Conservation (phyloP, 1,140 invertebrate species). For the Temnothorax longispinosus region DNA sequence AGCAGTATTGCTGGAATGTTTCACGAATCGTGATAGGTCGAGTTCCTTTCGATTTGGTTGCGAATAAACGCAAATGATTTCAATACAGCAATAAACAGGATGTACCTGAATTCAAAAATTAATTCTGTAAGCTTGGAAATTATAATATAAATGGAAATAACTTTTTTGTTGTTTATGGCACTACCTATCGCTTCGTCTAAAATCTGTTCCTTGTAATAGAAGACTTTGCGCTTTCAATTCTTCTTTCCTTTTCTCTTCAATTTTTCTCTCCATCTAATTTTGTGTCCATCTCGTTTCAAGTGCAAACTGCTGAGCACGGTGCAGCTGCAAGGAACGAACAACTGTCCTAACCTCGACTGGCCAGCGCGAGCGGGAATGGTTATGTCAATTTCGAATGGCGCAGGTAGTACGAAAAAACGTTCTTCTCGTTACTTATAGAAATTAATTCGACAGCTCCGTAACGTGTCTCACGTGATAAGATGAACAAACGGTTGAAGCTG, state of each 20-base stretch:
- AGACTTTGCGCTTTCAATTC: too few relatives aligned
- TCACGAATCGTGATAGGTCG: too few relatives aligned
- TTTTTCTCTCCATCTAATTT: not conserved
- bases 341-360: not conserved
- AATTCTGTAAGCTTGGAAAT: too few relatives aligned
- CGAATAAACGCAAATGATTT: too few relatives aligned
- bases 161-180: too few relatives aligned
- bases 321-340: not conserved
- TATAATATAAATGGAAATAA: too few relatives aligned
- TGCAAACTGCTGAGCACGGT: not conserved
- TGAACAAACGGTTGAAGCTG: slow-evolving; percentile 76
- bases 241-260: not conserved
- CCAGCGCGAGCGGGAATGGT: not conserved
- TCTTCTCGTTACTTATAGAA: not conserved
- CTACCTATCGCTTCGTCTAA: too few relatives aligned
- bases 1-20: too few relatives aligned
- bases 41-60: too few relatives aligned
- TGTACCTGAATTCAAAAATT: too few relatives aligned
- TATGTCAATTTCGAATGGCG: slow-evolving; percentile 23
- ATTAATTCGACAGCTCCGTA: not conserved
- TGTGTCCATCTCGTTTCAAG: not conserved
- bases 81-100: too few relatives aligned
- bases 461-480: slow-evolving; percentile 34
- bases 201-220: too few relatives aligned
- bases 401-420: not conserved